Base-by-base conservation (phyloP, 2,797 vertebrate genomes). In the Sitta carolinensis region DNA sequence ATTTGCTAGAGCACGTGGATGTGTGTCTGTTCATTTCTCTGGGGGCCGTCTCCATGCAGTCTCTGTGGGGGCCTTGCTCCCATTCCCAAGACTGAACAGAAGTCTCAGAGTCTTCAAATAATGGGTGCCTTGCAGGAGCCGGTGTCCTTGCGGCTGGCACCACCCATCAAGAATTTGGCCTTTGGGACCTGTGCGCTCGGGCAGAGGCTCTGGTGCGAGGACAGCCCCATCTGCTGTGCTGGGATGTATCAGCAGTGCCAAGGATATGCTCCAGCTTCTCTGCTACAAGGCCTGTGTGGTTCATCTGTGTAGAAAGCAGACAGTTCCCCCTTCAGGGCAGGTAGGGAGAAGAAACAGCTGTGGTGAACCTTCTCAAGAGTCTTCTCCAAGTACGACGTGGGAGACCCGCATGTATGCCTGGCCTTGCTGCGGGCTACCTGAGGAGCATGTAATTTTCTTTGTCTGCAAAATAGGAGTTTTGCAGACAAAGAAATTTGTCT, bases 191-290 rank as follows among this genome's bases (percentile, higher is more conserved):
- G 11, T 40, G 57, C 1, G 1, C 30, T 77, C 50, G 54, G 38
- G n/a, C 51, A 68, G 61, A 29, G 52, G 32, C 42, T 59, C 45
- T 3, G 1, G 25, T n/a, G 67, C 0, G 0, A 73, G 36, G 55
- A 48, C 42, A 73, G 50, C 30, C 55, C 78, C 5, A 1, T 50
- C 23, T 74, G 58, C 77, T 76, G 19, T 61, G 54, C 59, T 76
- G 70, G 52, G 52, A 32, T 0, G 0, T 16, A 13, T 14, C 73
- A 40, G 36, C 10, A 2, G 17, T 59, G 67, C 47, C 57, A 27
- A 12, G 25, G 50, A 22, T 12, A 1, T 16, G 63, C 51, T 36
- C 7, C 57, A n/a, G 50, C 50, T 88, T 47, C 34, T 82, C 51
- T 27, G 7, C 19, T 23, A 6, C n/a, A 16, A 42, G 32, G 26